Base-by-base conservation (phyloP, 2,113 vertebrate species). In the Tamias sibiricus region DNA sequence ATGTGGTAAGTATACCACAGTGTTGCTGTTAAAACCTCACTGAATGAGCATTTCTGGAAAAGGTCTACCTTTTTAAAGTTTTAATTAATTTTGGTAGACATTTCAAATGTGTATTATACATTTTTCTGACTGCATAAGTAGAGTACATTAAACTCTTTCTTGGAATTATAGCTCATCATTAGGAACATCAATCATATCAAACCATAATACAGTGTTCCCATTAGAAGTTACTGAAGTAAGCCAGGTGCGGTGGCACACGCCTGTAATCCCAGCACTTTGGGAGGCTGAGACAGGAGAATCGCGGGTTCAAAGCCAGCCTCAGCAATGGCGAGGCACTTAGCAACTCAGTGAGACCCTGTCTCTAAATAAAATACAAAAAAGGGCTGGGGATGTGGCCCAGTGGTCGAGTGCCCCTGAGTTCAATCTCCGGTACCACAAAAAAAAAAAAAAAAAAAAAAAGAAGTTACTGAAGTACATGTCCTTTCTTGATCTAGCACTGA, bases 61-160 rank as follows among this genome's bases (percentile, higher is more conserved):
- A 93, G 44, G 28, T 1, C 37, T 49, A 82, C 57, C 71, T 87
- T 35, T 71, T 30, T 94, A 52, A 91, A 91, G 40, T 76, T 91
- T 94, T 87, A 90, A 81, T 68, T 77, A 85, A 52, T 92, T 64
- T 95, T 87, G 19, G 35, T 32, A 68, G 77, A 30, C 32, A 44
- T 86, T 77, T 89, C 52, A 82, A 85, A 80, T 81, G 76, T 85
- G 2, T 68, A 74, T 62, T n/a, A 86, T 17, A 86, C 1, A 81
- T 35, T 87, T 88, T 52, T 66, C 37, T 74, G 62, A 49, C 49
- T 89, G 19, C 81, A 84, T 49, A 47, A 62, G 37, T 62, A 59
- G n/a, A 93, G 49, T 42, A 40, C 75, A 92, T 37, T 37, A 74
- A 84, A 90, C 77, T 93, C 80, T 88, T 79, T 81, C 47, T 54